Evolutionary conservation across 2,888 invertebrate species (phyloP), one percentile per base, ranked within the genome.

Genomic region (Hartigia nigra): DNA sequence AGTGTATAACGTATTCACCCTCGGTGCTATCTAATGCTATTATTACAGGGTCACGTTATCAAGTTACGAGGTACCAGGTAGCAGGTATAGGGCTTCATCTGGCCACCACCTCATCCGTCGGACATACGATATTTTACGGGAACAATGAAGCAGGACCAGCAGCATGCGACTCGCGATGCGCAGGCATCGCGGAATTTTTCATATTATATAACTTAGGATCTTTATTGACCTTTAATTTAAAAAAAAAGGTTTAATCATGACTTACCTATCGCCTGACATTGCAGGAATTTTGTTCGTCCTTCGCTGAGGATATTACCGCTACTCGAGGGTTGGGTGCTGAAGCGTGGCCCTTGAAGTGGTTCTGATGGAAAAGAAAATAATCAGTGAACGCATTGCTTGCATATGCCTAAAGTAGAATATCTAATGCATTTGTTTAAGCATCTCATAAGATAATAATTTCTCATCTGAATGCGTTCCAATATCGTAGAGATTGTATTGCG

Each of bases 281-380:
- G 97, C 84, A 98, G 94, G 91, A 98, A 97, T 94, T 98, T 98
- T 75, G 96, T 96, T 81, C 96, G 95, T 90, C 97, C 97, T 93
- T 97, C 96, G 91, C 95, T 95, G 84, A 97, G 96, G 89, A 97
- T 95, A 90, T 96, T 96, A 88, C 96, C 96, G 80, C 96, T 96
- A 81, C 96, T 95, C 75, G 97, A 96, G 70, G 97, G 97, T 90
- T 96, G 96, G 88, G 95, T 96, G 88, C 96, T 96, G 92, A 98
- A 97, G 86, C 97, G 94, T 77, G 98, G 98, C 81, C 97, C 96
- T 92, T 97, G 97, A 88, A 96, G 94, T 72, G 92, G 90, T 88
- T 94, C 94, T 94, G 93, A 35, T 92, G 87, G 87, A 82, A 86
- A 84, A 77, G 77, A 79, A 76, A 82, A 82, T 23, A 76, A 75